These are phyloP conservation scores for Drosophila setifemur DNA, from an alignment of 1,140 invertebrate genomes.

Conservation along the genomic window DNA sequence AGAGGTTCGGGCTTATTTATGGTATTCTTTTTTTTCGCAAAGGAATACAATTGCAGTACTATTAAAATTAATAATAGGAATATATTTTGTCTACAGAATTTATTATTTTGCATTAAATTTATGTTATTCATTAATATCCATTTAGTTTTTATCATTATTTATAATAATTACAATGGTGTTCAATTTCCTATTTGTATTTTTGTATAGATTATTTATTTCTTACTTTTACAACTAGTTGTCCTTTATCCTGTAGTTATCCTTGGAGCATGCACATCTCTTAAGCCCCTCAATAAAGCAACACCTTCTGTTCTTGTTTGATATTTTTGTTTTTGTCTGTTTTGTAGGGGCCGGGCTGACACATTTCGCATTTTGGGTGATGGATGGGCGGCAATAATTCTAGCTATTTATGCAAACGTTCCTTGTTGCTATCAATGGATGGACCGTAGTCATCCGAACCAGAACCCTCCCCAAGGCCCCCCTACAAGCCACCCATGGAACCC, in stretches of 20 bases:
- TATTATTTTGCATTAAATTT: too few relatives aligned
- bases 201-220: slow-evolving; percentile 5
- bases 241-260: too few relatives aligned
- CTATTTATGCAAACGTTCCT: slow-evolving; percentile 54
- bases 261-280: too few relatives aligned
- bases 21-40: not conserved
- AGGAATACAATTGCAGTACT: too few relatives aligned
- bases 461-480: too few relatives aligned
- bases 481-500: not conserved
- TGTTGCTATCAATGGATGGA: slow-evolving; percentile 45
- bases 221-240: too few relatives aligned
- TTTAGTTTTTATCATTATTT: too few relatives aligned
- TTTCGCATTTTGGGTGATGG: slow-evolving; percentile 48
- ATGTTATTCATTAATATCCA: too few relatives aligned
- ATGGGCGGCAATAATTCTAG: slow-evolving; percentile 52
- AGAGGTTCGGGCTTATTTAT: slow-evolving; percentile 6
- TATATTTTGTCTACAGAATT: too few relatives aligned
- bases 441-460: not conserved
- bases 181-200: too few relatives aligned
- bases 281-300: not conserved
- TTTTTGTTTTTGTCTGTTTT: slow-evolving; percentile 18
- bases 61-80: too few relatives aligned
- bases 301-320: slow-evolving; percentile 1
- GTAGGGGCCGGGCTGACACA: slow-evolving; percentile 31
- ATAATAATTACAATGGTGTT: too few relatives aligned